Base-by-base conservation (phyloP, 2,888 invertebrate genomes). In the Dione vanillae region DNA sequence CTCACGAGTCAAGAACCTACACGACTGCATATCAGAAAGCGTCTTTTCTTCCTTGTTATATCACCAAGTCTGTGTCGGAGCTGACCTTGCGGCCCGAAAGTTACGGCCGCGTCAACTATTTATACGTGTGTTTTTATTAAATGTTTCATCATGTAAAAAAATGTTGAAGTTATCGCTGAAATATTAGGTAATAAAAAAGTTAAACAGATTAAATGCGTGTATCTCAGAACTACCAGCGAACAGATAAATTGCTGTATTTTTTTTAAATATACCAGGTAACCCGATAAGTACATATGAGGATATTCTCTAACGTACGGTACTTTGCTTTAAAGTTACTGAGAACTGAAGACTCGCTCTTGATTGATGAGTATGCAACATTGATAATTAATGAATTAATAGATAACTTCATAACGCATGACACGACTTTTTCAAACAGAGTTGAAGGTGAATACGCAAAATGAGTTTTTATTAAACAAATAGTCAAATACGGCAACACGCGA, bases 381-480 rank as follows among this genome's bases (percentile, higher is more conserved):
- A 47, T 16, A 47, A 16, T n/a, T 47, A 16, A 16, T 16, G n/a
- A 16, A 16, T 16, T 47, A 47, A 47, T 27, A 27, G 6, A 12
- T 12, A 35, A 52, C 14, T 35, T 35, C 14, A 16, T 49, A 19
- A 54, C n/a, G 35, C 16, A 54, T 35, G 11, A 37, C 10, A 35
- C n/a, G 35, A 47, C 45, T 56, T 56, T 56, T 37, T 37, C 10
- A 45, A 14, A 43, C 12, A 58, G 16, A 1, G 16, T 52, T 47
- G 45, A 2, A 54, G 5, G 12, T 35, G 45, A 56, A 45, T 27
- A 61, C 45, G 35, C 45, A 59, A 43, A 43, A 43, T 0, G 19
- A 43, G n/a, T 43, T 59, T 43, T 43, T 59, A n/a, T 19, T 6
- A 43, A 43, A 59, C 20, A 43, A 41, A 59, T 10, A 59, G 20